Conservation (phyloP, 2,113 vertebrate species). For the Stigmatopora nigra region DNA sequence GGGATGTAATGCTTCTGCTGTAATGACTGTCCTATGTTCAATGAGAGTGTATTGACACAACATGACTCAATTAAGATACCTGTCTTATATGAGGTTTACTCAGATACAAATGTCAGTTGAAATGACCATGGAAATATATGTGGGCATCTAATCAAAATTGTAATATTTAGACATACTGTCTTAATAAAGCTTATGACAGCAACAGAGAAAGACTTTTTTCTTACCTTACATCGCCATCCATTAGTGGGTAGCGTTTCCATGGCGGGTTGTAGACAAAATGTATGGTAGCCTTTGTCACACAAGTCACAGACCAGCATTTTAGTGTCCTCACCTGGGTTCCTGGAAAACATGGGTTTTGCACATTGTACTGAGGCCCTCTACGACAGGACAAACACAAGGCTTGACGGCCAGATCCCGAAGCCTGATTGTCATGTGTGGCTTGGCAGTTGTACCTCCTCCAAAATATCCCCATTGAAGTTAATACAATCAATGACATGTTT, state of each 20-base stretch:
- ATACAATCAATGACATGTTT: not conserved
- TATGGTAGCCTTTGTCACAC: slow-evolving; percentile 99
- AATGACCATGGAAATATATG: not conserved
- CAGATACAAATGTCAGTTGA: not conserved
- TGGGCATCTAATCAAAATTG: not conserved
- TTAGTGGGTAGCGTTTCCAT: slow-evolving; percentile 96
- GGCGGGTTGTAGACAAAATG: slow-evolving; percentile 94
- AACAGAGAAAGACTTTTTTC: slow-evolving; percentile 12
- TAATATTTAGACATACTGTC: not conserved
- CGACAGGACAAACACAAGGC: not conserved
- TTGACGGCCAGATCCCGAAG: too few relatives aligned
- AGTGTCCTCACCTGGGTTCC: slow-evolving; percentile 96
- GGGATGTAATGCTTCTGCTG: not conserved
- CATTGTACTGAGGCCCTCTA: not conserved
- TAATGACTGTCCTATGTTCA: not conserved
- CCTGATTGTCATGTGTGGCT: too few relatives aligned
- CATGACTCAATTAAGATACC: not conserved
- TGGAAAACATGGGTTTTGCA: slow-evolving; percentile 40
- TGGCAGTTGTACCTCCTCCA: not conserved
- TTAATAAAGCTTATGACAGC: not conserved
- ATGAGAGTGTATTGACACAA: not conserved
- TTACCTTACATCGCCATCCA: slow-evolving; percentile 97
- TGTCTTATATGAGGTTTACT: not conserved
- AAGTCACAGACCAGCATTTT: slow-evolving; percentile 99
- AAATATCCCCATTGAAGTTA: not conserved